Percentiles rank a stretch among this genome's conserved stretches.
Evolutionary conservation across 2,113 vertebrate species (phyloP).

Genomic region (Lepus americanus): DNA sequence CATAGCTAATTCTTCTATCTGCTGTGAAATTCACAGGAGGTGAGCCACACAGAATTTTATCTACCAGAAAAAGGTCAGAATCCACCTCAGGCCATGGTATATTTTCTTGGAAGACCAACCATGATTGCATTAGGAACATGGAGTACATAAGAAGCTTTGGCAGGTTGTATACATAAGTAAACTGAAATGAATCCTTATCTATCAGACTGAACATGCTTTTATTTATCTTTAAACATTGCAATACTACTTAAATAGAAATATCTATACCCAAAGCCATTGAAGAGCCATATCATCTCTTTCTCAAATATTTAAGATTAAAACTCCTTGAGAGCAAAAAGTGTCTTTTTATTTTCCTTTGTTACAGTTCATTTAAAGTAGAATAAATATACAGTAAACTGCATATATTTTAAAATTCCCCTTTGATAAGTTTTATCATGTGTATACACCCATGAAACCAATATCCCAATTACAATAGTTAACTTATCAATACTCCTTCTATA

Average conservation of each 20-base stretch:
- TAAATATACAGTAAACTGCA: background rate
- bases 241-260: background rate
- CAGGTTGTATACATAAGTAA: background rate
- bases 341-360: background rate
- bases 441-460: background rate
- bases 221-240: background rate
- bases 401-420: background rate
- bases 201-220: background rate
- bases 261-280: background rate
- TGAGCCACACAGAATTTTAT: background rate
- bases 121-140: background rate
- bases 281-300: background rate
- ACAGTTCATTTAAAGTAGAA: background rate
- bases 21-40: constrained; percentile 36
- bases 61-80: constrained; percentile 1
- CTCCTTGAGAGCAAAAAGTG: background rate
- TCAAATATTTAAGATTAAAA: background rate
- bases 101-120: background rate
- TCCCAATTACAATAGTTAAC: background rate
- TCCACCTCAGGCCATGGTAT: background rate
- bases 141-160: background rate
- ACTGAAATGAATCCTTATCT: background rate
- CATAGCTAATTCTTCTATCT: background rate
- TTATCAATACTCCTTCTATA: background rate
- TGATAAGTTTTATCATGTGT: background rate